phyloP scores from a whole-genome alignment of 2,113 vertebrate species.

The Strix aluco region DNA sequence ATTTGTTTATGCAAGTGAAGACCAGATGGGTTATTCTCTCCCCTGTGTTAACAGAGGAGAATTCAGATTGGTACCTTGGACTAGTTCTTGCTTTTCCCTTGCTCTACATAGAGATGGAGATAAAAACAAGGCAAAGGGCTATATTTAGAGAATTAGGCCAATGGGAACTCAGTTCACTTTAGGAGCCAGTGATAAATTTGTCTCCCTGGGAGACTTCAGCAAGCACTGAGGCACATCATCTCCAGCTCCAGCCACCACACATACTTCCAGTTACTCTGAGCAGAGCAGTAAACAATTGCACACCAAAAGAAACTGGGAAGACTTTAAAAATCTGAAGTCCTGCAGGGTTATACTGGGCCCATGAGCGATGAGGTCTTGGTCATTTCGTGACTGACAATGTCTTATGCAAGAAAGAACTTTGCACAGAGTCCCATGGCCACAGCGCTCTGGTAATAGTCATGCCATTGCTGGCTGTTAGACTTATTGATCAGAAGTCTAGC shows the following conservation, averaged over 20 bases:
- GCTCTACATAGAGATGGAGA: not conserved
- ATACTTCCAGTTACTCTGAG: not conserved
- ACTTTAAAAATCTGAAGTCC: not conserved
- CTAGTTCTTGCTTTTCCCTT: not conserved
- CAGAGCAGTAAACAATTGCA: not conserved
- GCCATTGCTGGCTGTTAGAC: not conserved
- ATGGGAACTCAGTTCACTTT: not conserved
- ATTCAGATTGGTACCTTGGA: not conserved
- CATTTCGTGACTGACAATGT: not conserved
- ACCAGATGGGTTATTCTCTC: not conserved
- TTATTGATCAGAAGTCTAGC: not conserved
- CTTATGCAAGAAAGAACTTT: not conserved
- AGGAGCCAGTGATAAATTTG: not conserved
- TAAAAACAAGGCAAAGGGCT: not conserved
- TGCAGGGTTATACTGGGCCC: not conserved
- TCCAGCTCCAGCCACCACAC: not conserved
- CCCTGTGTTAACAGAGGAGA: not conserved
- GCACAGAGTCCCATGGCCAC: not conserved
- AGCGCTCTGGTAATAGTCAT: fast-evolving
- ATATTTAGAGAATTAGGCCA: not conserved
- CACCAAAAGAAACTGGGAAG: not conserved
- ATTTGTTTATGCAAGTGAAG: not conserved
- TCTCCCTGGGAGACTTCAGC: not conserved
- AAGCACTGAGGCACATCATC: not conserved
- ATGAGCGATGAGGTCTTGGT: not conserved